Base-by-base conservation (phyloP, 2,888 invertebrate genomes). In the Yponomeuta cagnagella region DNA sequence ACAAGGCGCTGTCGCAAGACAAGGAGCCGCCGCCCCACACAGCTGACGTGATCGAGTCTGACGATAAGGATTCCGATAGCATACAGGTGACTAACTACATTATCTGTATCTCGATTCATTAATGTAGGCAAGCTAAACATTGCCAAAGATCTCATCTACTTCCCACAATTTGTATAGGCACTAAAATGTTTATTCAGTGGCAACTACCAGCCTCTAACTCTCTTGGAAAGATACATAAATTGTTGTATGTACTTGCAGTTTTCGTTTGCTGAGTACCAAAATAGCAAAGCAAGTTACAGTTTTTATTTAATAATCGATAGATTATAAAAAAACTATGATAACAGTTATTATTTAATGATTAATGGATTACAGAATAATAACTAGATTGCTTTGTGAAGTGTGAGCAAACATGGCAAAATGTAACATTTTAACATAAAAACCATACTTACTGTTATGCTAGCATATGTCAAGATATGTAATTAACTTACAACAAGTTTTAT, bases 1-100 rank as follows among this genome's bases (percentile, higher is more conserved):
- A 96, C 82, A 96, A 96, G 80, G 94, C 94, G 77, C 87, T 92
- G 76, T 85, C 93, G 71, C 90, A 92, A 74, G 81, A 80, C 74
- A 84, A 83, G 85, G 80, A 84, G 90, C 85, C 89, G 86, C 92
- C 88, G 88, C 90, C 91, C 88, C 87, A 82, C 76, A 89, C 78
- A 79, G 79, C 84, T 88, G 90, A 89, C 86, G 87, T 86, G 82
- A 84, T 78, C 76, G 85, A 87, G 76, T 76, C 82, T 82, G 88
- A 89, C 79, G 89, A 90, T 90, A 90, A 89, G 84, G 82, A 82
- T 79, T 78, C 84, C 80, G 90, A 90, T 86, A 90, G 84, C 82
- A 89, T 87, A 82, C 88, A 90, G 89, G 89, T 92, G 86, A 81
- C 75, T 75, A 72, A 69, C 48, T 48, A 37, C 33, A 33, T 15